These are phyloP conservation scores for Actinia tenebrosa DNA, from an alignment of 64 coral and sea anemone species.

Conservation along the genomic window DNA sequence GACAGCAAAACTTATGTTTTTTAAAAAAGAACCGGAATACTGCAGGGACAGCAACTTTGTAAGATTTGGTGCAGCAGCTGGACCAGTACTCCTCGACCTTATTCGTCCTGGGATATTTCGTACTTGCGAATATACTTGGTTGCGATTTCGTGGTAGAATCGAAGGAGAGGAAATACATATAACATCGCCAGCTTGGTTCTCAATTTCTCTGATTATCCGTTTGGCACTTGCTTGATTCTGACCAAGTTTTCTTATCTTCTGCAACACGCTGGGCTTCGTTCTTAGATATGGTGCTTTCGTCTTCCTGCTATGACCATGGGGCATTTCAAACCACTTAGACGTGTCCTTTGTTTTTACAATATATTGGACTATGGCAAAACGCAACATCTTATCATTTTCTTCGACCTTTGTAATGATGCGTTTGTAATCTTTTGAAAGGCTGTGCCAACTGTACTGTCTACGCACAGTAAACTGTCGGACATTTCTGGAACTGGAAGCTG, in stretches of 20 bases:
- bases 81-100: conserved; percentile 50
- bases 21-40: conserved; percentile 32
- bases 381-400: not conserved
- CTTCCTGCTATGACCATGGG: not conserved
- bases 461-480: conserved; percentile 15
- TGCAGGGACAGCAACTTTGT: conserved; percentile 64
- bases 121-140: conserved; percentile 64
- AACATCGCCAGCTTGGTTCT: conserved; percentile 48
- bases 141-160: conserved; percentile 33
- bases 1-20: conserved; percentile 32
- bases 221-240: conserved; percentile 19
- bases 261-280: conserved; percentile 34
- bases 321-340: not conserved
- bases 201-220: conserved; percentile 34
- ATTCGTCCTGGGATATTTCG: conserved; percentile 37
- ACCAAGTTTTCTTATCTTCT: not conserved
- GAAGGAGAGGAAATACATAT: conserved; percentile 36
- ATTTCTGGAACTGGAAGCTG: not conserved
- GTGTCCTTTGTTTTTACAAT: not conserved
- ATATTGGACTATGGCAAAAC: conserved; percentile 31
- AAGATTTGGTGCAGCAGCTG: conserved; percentile 33
- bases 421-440: not conserved
- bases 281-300: not conserved
- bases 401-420: conserved; percentile 36
- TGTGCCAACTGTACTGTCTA: conserved; percentile 43